A percentile compares a stretch with the other conserved stretches of the same genome.
Conservation (phyloP, 2,888 invertebrate species). For the Lymantria dispar region DNA sequence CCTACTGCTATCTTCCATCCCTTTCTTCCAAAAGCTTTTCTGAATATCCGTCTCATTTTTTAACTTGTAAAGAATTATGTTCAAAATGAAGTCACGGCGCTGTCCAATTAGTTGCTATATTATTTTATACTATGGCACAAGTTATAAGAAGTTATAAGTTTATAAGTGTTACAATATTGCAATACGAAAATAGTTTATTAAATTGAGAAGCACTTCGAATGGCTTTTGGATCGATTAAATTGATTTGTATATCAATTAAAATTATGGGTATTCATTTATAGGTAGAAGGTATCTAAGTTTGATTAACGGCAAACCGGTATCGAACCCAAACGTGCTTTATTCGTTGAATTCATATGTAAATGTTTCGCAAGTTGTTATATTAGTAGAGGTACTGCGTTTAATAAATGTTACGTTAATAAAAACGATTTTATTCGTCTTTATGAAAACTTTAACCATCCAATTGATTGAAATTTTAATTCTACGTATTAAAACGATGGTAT, state of each 20-base stretch:
- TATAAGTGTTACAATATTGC: conserved; percentile 7
- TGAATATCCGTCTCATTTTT: conserved; percentile 39
- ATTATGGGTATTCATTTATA: conserved; percentile 22
- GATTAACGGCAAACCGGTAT: conserved; percentile 28
- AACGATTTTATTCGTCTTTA: conserved; percentile 34
- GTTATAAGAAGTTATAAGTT: conserved; percentile 5
- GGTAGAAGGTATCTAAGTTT: conserved; percentile 18
- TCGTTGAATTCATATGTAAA: conserved; percentile 12
- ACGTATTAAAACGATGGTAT: no score
- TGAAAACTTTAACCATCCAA: conserved; percentile 16
- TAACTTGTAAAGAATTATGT: conserved; percentile 49
- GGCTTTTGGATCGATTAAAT: conserved; percentile 24
- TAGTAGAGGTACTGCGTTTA: conserved; percentile 25
- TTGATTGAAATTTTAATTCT: no score
- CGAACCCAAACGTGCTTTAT: conserved; percentile 8
- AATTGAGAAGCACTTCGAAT: conserved; percentile 26
- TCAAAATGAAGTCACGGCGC: conserved; percentile 63
- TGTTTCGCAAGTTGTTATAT: conserved; percentile 22
- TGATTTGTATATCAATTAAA: conserved; percentile 31
- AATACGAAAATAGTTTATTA: conserved; percentile 25
- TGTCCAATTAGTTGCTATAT: conserved; percentile 51
- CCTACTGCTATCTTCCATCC: conserved; percentile 38
- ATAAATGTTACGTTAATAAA: conserved; percentile 29
- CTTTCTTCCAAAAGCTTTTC: conserved; percentile 31
- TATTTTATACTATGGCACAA: conserved; percentile 32